These are phyloP conservation scores for Carcinoscorpius rotundicauda DNA, from an alignment of 1,140 invertebrate species.

Conservation along the genomic window DNA sequence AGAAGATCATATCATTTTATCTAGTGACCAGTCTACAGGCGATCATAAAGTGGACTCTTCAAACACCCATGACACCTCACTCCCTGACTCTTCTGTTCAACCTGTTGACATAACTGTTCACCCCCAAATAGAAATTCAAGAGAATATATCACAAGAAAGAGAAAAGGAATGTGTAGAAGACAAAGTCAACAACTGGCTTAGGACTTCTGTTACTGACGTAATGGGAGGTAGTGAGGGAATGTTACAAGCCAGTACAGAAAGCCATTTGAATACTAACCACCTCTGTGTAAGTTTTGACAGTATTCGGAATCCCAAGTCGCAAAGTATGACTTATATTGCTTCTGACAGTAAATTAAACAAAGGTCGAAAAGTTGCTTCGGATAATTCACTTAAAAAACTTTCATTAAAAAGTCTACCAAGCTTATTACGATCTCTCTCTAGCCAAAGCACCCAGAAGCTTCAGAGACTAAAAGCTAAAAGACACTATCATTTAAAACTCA, in stretches of 20 bases:
- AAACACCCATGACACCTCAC: too few relatives aligned
- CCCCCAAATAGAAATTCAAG: too few relatives aligned
- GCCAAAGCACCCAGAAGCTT: conserved; percentile 9
- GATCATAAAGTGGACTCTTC: conserved; percentile 10
- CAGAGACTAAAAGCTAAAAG: too few relatives aligned
- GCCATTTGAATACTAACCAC: conserved; percentile 6
- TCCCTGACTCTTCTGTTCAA: too few relatives aligned
- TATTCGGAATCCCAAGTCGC: conserved; percentile 10
- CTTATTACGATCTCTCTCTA: conserved; percentile 19
- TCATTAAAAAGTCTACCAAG: conserved; percentile 12
- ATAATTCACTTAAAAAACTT: conserved; percentile 20
- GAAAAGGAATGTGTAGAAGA: neutral
- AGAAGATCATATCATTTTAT: conserved; percentile 20
- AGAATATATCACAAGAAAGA: too few relatives aligned
- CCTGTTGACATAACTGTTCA: too few relatives aligned
- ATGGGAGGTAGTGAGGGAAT: conserved; percentile 6
- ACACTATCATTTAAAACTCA: too few relatives aligned
- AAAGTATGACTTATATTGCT: conserved; percentile 14
- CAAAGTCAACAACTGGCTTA: neutral
- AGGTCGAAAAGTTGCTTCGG: conserved; percentile 19
- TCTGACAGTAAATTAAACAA: neutral
- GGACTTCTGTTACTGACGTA: neutral
- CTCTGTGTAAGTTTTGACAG: conserved; percentile 7
- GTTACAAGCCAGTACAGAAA: neutral
- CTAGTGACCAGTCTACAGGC: conserved; percentile 8